Conservation (phyloP, 2,797 vertebrate genomes). For the Crocodylus rhombifer region DNA sequence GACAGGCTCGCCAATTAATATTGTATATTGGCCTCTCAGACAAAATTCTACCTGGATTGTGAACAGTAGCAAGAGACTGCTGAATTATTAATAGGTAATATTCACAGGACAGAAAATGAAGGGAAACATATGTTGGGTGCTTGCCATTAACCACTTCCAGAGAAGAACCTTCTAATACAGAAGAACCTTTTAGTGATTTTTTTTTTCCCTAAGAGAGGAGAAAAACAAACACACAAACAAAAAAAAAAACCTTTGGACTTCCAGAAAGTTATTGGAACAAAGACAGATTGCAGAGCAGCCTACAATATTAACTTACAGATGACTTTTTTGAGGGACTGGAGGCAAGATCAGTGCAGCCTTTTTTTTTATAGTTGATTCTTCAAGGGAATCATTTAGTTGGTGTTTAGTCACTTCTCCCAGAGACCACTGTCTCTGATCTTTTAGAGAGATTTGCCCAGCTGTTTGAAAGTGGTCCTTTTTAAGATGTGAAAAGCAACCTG, state of each 20-base stretch:
- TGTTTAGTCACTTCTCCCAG: too few relatives aligned
- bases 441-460: too few relatives aligned
- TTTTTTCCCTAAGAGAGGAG: too few relatives aligned
- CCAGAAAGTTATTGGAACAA: background rate
- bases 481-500: too few relatives aligned
- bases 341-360: background rate
- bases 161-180: background rate
- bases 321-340: accelerated
- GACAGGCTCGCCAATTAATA: background rate
- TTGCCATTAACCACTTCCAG: background rate
- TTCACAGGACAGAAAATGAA: background rate
- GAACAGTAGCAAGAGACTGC: background rate
- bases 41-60: background rate
- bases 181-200: background rate
- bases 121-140: background rate
- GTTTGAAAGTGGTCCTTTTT: too few relatives aligned
- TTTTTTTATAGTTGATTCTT: background rate
- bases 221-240: too few relatives aligned
- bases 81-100: background rate
- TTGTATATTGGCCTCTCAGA: background rate
- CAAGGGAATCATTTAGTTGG: background rate
- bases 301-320: background rate
- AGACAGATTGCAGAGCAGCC: too few relatives aligned
- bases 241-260: background rate
- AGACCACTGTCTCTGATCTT: too few relatives aligned